These are phyloP conservation scores for Tenebrosternarchus preto DNA, from an alignment of 2,113 vertebrate species.

Conservation along the genomic window DNA sequence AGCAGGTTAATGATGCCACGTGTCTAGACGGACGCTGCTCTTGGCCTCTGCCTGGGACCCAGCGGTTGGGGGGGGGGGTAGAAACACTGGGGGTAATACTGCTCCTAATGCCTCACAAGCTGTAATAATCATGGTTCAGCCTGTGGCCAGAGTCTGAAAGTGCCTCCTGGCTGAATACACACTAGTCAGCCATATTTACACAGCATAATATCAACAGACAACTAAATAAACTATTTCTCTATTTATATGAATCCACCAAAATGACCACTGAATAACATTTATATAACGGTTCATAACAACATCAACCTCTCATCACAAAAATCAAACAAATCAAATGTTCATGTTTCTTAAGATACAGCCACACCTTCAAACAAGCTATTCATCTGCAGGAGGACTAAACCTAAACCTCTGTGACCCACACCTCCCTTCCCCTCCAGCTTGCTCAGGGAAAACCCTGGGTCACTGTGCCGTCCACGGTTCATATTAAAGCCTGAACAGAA, in stretches of 20 bases:
- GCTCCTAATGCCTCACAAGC: constrained; percentile 22
- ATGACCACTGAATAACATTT: neutral
- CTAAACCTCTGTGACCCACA: neutral
- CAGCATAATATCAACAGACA: neutral
- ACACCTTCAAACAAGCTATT: neutral
- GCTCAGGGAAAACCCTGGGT: too few species aligned
- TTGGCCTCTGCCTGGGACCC: constrained; percentile 62
- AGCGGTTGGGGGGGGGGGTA: constrained; percentile 44
- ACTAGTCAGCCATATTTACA: neutral
- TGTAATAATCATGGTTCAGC: constrained; percentile 1
- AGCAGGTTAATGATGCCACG: constrained; percentile 75
- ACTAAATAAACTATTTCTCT: neutral
- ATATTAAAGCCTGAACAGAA: constrained; percentile 22
- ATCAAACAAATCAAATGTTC: neutral
- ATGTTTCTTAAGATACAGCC: neutral
- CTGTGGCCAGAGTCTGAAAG: neutral
- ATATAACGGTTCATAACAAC: neutral
- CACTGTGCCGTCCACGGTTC: constrained; percentile 5
- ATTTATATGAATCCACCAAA: neutral
- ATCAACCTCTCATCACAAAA: neutral
- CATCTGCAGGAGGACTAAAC: neutral
- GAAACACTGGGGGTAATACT: constrained; percentile 9
- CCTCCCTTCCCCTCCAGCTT: too few species aligned
- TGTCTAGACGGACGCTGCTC: constrained; percentile 73
- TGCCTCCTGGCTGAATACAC: neutral